A percentile compares a stretch with the other conserved stretches of the same genome.
These are phyloP conservation scores for Galagoides demidoff DNA, from an alignment of 2,797 vertebrate species.

Conservation along the genomic window DNA sequence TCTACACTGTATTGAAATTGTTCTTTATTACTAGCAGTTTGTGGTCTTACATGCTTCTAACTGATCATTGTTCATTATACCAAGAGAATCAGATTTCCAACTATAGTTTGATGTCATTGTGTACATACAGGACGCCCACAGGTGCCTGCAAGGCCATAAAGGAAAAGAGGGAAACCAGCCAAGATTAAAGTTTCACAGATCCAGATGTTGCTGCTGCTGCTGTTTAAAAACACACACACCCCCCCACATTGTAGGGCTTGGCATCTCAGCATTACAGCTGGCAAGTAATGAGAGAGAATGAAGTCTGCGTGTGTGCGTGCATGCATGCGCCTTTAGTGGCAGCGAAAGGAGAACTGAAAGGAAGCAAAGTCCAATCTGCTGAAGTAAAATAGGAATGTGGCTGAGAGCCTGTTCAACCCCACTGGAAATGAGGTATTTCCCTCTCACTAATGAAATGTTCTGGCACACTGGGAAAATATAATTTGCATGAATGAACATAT, in stretches of 20 bases:
- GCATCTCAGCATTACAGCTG: slow-evolving; percentile 74
- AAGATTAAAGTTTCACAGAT: slow-evolving; percentile 71
- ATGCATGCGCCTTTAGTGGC: background rate
- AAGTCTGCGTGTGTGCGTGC: background rate
- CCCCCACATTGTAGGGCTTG: slow-evolving; percentile 58
- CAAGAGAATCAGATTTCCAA: slow-evolving; percentile 76
- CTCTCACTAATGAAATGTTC: slow-evolving; percentile 40
- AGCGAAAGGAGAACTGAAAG: slow-evolving; percentile 13
- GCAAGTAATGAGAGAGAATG: slow-evolving; percentile 64
- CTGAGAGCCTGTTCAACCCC: slow-evolving; percentile 35
- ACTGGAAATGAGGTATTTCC: slow-evolving; percentile 52
- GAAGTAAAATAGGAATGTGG: slow-evolving; percentile 27
- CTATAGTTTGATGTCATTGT: slow-evolving; percentile 73
- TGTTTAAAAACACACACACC: slow-evolving; percentile 60
- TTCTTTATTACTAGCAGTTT: slow-evolving; percentile 60
- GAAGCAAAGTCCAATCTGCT: slow-evolving; percentile 49
- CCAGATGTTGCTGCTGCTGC: slow-evolving; percentile 72
- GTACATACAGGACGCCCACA: slow-evolving; percentile 60
- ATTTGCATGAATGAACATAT: background rate
- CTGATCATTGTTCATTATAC: slow-evolving; percentile 77
- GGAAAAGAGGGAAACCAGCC: slow-evolving; percentile 60
- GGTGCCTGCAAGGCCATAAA: slow-evolving; percentile 63
- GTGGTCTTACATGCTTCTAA: slow-evolving; percentile 68
- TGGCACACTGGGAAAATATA: background rate
- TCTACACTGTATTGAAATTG: slow-evolving; percentile 20